A percentile compares a stretch with the other conserved stretches of the same genome.
Evolutionary conservation across 2,113 vertebrate genomes (phyloP).

Genomic region (Megaptera novaeangliae): DNA sequence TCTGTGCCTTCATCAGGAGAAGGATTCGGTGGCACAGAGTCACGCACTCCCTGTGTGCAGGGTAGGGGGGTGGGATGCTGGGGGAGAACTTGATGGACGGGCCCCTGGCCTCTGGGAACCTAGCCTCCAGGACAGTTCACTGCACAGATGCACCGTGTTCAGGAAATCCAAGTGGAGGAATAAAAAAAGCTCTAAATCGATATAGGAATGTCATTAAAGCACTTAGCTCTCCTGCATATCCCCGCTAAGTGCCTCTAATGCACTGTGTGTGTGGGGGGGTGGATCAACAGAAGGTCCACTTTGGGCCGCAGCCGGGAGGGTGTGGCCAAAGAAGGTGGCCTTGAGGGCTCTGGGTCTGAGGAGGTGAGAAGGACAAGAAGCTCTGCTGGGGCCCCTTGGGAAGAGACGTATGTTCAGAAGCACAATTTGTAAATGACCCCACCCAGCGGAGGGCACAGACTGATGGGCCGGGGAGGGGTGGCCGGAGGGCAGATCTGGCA

Average conservation of each 20-base stretch:
- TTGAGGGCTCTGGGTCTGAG: not conserved
- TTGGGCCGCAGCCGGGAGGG: not conserved
- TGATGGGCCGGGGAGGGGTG: rapidly evolving
- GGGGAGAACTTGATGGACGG: rapidly evolving
- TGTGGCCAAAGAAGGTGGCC: not conserved
- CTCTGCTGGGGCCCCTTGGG: not conserved
- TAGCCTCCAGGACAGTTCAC: not conserved
- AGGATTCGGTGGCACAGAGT: rapidly evolving
- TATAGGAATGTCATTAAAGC: not conserved
- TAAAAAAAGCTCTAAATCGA: not conserved
- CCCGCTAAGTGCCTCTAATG: constrained; percentile 52
- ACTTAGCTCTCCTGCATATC: not conserved
- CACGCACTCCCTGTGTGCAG: rapidly evolving
- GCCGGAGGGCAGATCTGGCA: rapidly evolving
- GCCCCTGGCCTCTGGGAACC: not conserved
- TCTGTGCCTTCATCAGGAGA: not conserved
- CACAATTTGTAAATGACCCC: too few species aligned
- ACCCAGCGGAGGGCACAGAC: rapidly evolving
- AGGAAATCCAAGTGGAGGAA: not conserved
- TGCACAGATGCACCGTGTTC: rapidly evolving
- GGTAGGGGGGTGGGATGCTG: too few species aligned
- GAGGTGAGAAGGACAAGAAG: not conserved
- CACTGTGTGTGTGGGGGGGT: not conserved
- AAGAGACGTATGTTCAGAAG: not conserved
- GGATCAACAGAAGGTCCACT: not conserved